Evolutionary conservation across 2,888 invertebrate genomes (phyloP), one percentile per base, ranked within the genome.

Genomic region (Yponomeuta evonymella): DNA sequence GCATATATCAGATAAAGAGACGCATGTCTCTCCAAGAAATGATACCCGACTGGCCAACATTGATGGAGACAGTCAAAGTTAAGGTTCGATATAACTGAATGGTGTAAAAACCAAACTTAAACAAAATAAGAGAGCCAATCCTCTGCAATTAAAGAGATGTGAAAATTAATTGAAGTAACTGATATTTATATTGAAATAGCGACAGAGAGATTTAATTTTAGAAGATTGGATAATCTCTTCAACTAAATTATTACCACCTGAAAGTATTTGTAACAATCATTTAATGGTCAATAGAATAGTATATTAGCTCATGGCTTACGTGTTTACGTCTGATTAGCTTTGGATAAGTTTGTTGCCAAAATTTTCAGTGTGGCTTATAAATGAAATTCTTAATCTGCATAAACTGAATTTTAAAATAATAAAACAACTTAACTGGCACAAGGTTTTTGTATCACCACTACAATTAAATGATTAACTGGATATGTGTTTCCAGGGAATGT

Each of bases 31-130:
- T 95, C 77, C 93, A 93, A 84, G 95, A 95, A 92, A 88, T 96
- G 85, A 95, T 96, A 88, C 95, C 95, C 81, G 96, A 96, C 93
- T 96, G 96, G 96, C 96, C 96, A 83, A 94, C 87, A 81, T 94
- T 96, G 89, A 90, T 93, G 89, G 93, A 93, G 88, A 89, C 93
- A 91, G 93, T 93, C 86, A 94, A 93, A 93, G 90, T 91, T 89
- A 94, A 95, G 94, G 94, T 95, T 94, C 94, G 94, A 90, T 93
- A 86, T 91, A 87, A 84, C 81, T 72, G 82, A 82, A 83, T 74
- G 75, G 76, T 51, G 77, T 86, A 87, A 90, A 89, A 83, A 23
- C 9, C 29, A 29, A 69, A 63, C 9, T 69, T 30, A 10, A 69
- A 69, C 10, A 10, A 67, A 10, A 68, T 36, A 43, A 43, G 67